Base-by-base conservation (phyloP, 2,113 vertebrate genomes). In the Actenoides lindsayi region DNA sequence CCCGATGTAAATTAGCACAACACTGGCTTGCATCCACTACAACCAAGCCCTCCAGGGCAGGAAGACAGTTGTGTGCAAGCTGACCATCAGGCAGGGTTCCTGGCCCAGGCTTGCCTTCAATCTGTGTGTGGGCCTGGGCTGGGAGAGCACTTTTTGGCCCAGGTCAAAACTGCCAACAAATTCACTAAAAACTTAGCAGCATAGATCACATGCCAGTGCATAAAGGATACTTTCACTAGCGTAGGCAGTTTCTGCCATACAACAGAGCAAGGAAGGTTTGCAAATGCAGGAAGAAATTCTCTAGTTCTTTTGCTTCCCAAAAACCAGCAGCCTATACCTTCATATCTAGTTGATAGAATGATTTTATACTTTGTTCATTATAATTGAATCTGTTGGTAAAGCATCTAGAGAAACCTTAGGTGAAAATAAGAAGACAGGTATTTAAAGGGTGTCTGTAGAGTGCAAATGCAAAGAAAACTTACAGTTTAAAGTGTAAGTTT, bases 31-130 rank as follows among this genome's bases (percentile, higher is more conserved):
- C 37, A 42, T 39, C 35, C 9, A 3, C 16, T 23, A n/a, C 14
- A 57, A 3, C 33, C 0, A 0, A 80, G 42, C 13, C 11, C 39
- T 79, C 53, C 20, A 28, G 50, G 17, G 12, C 63, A 63, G 46
- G 50, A 69, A 44, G 25, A 33, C 1, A 6, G 70, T 5, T 60
- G 30, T 33, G 27, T 42, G 30, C 78, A 79, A 87, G 30, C 35
- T 10, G 10, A 46, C 12, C 0, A 0, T 50, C 18, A 35, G 53
- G 30, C 41, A n/a, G 44, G 27, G 13, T 6, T 73, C 33, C 77
- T 84, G 46, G 28, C 60, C 37, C 37, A 68, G 25, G 11, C 11
- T 59, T 9, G 63, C 25, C 11, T 65, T 69, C 53, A 31, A 0
- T 44, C 67, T 25, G 15, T 44, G 25, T 4, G 1, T 37, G 39